Base-by-base conservation (phyloP, 2,888 invertebrate genomes). In the Drosophila mimica region DNA sequence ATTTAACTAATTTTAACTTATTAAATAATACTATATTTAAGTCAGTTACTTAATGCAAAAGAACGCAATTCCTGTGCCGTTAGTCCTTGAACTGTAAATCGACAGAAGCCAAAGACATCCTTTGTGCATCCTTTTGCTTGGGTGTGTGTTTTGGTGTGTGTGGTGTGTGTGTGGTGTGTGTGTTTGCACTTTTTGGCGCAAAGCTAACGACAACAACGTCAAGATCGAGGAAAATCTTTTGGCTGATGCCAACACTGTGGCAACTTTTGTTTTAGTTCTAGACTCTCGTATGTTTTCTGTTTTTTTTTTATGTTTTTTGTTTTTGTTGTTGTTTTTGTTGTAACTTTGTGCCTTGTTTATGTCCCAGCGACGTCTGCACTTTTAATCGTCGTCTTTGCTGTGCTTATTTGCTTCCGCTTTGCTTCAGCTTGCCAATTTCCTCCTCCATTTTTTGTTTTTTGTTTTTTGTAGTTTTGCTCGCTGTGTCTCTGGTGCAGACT, bases 271-370 rank as follows among this genome's bases (percentile, higher is more conserved):
- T 84, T 81, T 81, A 71, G 82, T 81, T 83, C 62, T 68, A 51
- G 56, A 53, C 69, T 70, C 68, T 62, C 74, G 70, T 73, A 65
- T 70, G 77, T 82, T 72, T 79, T 79, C 74, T 78, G 74, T 53
- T 67, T 70, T 59, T 77, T 75, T 82, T 33, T 34, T 11, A 20
- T 6, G 7, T 20, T 13, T n/a, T 17, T 25, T 25, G 25, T 25
- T 25, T 25, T 25, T 25, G 25, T 25, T 25, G 25, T 25, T 25
- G 1, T 25, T 25, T 25, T 25, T 25, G 25, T 80, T 82, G 80
- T 83, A 75, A 79, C 83, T 81, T 86, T 81, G 73, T 81, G 81
- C 79, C 83, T 83, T 83, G 83, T 79, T 83, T 81, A 83, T 86
- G 87, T 81, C 75, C 71, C 73, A 70, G 71, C 71, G 73, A 79